Base-by-base conservation (phyloP, 2,888 invertebrate species). In the Pardosa pseudoannulata region DNA sequence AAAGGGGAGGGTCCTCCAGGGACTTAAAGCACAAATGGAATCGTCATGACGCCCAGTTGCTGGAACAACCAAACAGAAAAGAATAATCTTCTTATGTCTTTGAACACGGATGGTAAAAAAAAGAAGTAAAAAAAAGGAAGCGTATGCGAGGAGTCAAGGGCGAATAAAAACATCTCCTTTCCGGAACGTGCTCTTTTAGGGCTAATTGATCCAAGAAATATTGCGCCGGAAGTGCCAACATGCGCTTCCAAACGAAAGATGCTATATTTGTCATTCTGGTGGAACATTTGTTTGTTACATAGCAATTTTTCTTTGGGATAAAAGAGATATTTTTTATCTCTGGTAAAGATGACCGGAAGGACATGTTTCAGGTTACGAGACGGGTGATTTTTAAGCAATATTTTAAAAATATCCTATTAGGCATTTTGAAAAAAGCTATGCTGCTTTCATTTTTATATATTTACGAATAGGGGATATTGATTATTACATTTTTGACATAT, bases 81-180 rank as follows among this genome's bases (percentile, higher is more conserved):
- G 75, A 82, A 82, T 75, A 82, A 82, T 82, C 82, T 82, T 70
- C 82, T 82, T 71, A 80, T 39, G 64, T 72, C 72, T 31, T 64
- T 56, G 46, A 79, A 82, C 75, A 82, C 46, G 31, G 32, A 7
- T 65, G 64, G 23, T 31, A 75, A 75, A 70, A 70, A 29, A 70
- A 74, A 81, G 74, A 68, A 74, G 75, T 68, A 75, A 11, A 36
- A n/a, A 27, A 50, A 32, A 39, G n/a, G 11, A n/a, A 39, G 31
- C 41, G 41, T 46, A 46, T 46, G 41, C 41, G 41, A 56, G 39
- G 62, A 65, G 31, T 36, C 11, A 29, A 31, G 41, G n/a, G 29
- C 9, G 56, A 31, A 46, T 39, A 79, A 64, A 74, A 79, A 71
- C n/a, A 46, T 23, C 50, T 46, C 28, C 39, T 67, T 41, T 39